Conservation (phyloP, 2,113 vertebrate genomes). For the Tympanuchus pallidicinctus region DNA sequence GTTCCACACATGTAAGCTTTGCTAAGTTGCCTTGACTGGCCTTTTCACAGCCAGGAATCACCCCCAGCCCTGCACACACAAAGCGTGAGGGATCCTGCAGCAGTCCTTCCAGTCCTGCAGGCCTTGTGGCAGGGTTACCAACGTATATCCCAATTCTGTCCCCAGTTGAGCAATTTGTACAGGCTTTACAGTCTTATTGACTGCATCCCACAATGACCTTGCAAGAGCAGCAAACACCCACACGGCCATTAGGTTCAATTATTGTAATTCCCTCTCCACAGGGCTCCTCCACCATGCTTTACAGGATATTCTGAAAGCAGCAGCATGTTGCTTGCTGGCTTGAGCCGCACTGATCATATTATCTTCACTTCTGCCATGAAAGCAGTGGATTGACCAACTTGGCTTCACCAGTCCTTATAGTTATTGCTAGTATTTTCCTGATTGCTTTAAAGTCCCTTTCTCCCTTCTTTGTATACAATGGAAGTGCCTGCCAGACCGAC, state of each 20-base stretch:
- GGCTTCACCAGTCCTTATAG: constrained; percentile 4
- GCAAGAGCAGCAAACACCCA: constrained; percentile 19
- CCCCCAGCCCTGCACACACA: not conserved
- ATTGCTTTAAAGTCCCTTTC: not conserved
- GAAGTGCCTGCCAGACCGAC: not conserved
- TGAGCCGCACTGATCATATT: not conserved
- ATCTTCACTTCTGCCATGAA: constrained; percentile 26
- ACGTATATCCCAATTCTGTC: not conserved
- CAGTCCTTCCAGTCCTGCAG: not conserved
- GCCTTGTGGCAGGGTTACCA: not conserved
- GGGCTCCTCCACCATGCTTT: not conserved
- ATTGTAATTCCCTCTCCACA: constrained; percentile 47
- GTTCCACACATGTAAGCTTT: not conserved
- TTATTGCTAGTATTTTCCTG: not conserved
- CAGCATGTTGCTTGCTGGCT: constrained; percentile 1
- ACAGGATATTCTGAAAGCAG: constrained; percentile 32
- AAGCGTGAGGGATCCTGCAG: not conserved
- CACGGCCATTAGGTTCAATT: constrained; percentile 34
- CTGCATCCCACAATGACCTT: constrained; percentile 22
- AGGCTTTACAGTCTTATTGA: constrained; percentile 24
- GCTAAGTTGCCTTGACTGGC: not conserved
- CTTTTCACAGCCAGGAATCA: rapidly evolving
- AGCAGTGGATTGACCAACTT: not conserved
- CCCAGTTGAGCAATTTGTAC: not conserved
- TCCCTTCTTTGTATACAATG: not conserved